Evolutionary conservation across 2,113 vertebrate genomes (phyloP).

Genomic region (Struthio camelus): DNA sequence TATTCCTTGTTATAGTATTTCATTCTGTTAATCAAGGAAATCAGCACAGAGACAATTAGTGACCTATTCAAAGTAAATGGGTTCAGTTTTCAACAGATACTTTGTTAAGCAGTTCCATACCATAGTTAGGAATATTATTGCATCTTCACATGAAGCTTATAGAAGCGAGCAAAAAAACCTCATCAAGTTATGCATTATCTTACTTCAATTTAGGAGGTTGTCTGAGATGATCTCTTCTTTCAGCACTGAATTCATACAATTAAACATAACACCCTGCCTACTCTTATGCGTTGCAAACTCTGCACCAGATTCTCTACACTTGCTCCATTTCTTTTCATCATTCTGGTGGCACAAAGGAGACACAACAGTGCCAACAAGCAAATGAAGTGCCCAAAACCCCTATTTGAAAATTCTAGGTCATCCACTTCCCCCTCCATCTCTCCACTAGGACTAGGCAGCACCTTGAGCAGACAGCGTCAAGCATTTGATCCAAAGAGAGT

Average conservation of each 20-base stretch:
- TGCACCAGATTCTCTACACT: not conserved
- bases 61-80: not conserved
- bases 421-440: not conserved
- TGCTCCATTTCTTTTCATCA: not conserved
- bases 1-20: not conserved
- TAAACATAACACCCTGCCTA: not conserved
- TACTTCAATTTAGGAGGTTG: not conserved
- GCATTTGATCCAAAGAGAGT: not conserved
- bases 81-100: not conserved
- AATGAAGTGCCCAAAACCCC: accelerated
- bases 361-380: not conserved
- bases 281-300: not conserved
- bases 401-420: not conserved
- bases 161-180: not conserved
- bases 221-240: accelerated
- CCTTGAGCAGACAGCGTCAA: not conserved
- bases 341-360: not conserved
- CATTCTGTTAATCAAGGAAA: not conserved
- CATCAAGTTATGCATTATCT: accelerated
- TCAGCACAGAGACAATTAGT: not conserved
- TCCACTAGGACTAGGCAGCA: not conserved
- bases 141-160: not conserved
- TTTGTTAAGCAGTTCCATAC: not conserved
- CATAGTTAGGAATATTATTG: not conserved
- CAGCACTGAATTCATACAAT: not conserved